Conservation (phyloP, 2,113 vertebrate genomes). For the Planiliza haematocheilus region DNA sequence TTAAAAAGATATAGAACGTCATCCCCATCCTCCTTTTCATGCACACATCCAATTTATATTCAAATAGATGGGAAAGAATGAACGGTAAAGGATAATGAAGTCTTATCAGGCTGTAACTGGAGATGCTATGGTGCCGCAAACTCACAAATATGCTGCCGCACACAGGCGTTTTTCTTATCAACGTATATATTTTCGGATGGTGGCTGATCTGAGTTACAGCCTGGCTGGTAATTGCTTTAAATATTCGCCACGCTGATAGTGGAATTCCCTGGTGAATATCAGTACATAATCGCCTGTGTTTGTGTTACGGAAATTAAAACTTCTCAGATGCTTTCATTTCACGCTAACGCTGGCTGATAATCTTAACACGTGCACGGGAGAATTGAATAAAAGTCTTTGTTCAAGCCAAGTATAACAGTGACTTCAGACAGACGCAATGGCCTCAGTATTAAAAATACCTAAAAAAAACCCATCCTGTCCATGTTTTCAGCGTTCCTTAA, state of each 20-base stretch:
- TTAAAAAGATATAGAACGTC: constrained; percentile 1
- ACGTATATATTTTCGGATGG: background rate
- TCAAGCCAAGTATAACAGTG: background rate
- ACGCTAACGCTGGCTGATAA: background rate
- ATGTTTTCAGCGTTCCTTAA: background rate
- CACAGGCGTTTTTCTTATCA: constrained; percentile 19
- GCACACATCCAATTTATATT: constrained; percentile 39
- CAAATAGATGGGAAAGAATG: constrained; percentile 1
- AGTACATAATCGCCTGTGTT: background rate
- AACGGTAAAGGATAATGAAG: constrained; percentile 13
- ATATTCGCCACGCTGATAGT: background rate
- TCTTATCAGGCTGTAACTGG: constrained; percentile 35
- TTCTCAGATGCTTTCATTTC: too few relatives aligned
- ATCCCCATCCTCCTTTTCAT: background rate
- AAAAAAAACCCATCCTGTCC: background rate
- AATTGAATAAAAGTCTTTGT: background rate
- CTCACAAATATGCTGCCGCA: background rate
- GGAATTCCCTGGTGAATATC: background rate
- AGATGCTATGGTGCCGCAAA: constrained; percentile 1
- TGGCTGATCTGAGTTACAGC: background rate
- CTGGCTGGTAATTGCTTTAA: background rate
- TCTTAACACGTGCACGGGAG: background rate
- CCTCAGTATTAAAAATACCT: background rate
- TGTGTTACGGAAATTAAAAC: background rate
- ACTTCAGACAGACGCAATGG: background rate